phyloP scores from a whole-genome alignment of 2,797 vertebrate genomes.

The Sciaenops ocellatus region DNA sequence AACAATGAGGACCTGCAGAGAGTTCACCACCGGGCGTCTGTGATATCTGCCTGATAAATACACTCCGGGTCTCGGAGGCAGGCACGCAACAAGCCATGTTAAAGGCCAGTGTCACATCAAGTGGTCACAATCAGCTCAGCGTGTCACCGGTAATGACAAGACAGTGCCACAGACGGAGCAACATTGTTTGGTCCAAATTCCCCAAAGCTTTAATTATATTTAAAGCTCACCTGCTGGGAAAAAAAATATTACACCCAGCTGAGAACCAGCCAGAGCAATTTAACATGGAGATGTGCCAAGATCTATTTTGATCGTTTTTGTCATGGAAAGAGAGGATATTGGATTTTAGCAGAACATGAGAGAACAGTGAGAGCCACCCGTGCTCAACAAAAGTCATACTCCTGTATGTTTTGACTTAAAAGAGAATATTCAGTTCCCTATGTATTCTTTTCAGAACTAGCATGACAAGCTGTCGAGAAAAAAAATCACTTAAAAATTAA shows the following conservation, averaged over 20 bases:
- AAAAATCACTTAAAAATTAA: constrained; percentile 58
- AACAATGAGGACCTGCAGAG: constrained; percentile 58
- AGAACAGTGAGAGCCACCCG: not conserved
- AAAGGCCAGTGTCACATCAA: constrained; percentile 69
- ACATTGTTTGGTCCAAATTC: not conserved
- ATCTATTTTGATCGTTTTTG: not conserved
- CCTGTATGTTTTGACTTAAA: constrained; percentile 33
- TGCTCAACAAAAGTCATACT: constrained; percentile 22
- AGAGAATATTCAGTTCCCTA: constrained; percentile 32
- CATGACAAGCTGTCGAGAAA: constrained; percentile 48
- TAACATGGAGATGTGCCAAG: not conserved
- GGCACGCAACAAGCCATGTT: constrained; percentile 33
- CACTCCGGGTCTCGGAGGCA: constrained; percentile 48
- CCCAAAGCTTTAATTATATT: constrained; percentile 11
- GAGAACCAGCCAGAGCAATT: constrained; percentile 23
- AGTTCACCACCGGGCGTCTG: constrained; percentile 44
- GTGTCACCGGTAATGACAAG: constrained; percentile 60
- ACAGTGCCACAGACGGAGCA: not conserved
- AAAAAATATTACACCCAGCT: constrained; percentile 16
- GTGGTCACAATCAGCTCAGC: constrained; percentile 50
- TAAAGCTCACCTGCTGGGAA: constrained; percentile 11
- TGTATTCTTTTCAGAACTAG: constrained; percentile 27
- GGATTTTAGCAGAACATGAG: constrained; percentile 8
- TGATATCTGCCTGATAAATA: constrained; percentile 76
- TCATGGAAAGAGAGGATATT: not conserved